Base-by-base conservation (phyloP, 1,140 invertebrate species). In the Habropoda laboriosa region DNA sequence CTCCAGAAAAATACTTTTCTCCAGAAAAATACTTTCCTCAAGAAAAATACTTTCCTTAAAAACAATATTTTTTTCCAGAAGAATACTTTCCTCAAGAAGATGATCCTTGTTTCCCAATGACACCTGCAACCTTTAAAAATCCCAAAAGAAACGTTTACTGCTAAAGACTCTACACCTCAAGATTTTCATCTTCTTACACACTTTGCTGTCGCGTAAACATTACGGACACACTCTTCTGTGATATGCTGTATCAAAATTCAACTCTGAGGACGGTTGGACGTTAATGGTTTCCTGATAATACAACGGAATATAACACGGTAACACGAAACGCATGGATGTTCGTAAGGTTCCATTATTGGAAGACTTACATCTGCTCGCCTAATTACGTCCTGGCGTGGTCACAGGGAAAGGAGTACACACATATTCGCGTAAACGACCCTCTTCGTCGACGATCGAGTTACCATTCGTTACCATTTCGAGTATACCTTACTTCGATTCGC, bases 341-440 rank as follows among this genome's bases (percentile, higher is more conserved):
- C 81, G 79, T 86, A 81, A 83, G 61, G 70, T 81, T 90, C 88
- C 83, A 89, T 89, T 90, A 90, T 90, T 83, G 83, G 64, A 51
- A 81, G 85, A 89, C 86, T 90, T 90, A 90, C 89, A 82, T 89
- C 79, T 80, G 87, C 71, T 89, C 86, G 83, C 76, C 61, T 84
- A 87, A 90, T 89, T 89, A 86, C 80, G 84, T 90, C 75, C 87
- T 84, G 77, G 80, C 80, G 76, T 83, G 73, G 66, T 61, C 66
- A 86, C 81, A 68, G 74, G 73, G 55, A 83, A 68, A 42, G 42
- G 81, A 74, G 57, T 75, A 66, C 68, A 71, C 49, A 75, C 80
- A 55, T 16, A 38, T 16, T 49, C 18, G 42, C 40, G 35, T 45
- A 35, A 18, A 63, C 49, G 24, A 61, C 8, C 13, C 32, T 40